Evolutionary conservation across 2,888 invertebrate species (phyloP), one percentile per base, ranked within the genome.

Genomic region (Agriopis leucophaearia): DNA sequence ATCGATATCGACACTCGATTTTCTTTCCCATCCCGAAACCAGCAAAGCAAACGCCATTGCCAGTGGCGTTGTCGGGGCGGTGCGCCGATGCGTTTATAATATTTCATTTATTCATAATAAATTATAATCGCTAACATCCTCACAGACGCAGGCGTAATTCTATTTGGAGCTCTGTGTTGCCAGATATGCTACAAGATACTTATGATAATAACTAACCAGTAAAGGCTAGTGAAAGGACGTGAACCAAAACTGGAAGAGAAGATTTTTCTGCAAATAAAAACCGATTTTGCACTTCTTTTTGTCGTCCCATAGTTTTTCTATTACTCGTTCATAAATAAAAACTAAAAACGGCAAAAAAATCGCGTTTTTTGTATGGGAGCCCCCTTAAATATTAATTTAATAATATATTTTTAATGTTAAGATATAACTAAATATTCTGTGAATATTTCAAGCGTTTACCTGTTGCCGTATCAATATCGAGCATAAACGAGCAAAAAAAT

Each of bases 71-170:
- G 92, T 89, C 92, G 91, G 91, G 85, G 87, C 88, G 87, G 90
- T 89, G 84, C 93, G 90, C 89, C 93, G 94, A 92, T 92, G 93
- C 94, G 93, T 93, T 91, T 89, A 91, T 94, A 94, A 93, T 94
- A 94, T 94, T 93, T 92, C 93, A 94, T 94, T 94, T 93, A 93
- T 94, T 94, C 94, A 92, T 93, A 91, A 94, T 94, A 93, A 93
- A 93, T 92, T 92, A 92, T 94, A 93, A 94, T 94, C 92, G 87
- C 73, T 73, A 74, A 76, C 74, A 75, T 69, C 68, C 68, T 64
- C 68, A 69, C 85, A 86, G 80, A 80, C 78, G 81, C 77, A 78
- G 79, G 73, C 79, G 86, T 87, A 86, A 89, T 87, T 84, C 83
- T 75, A 81, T 88, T 88, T 83, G 77, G 54, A 67, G 61, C 71